Evolutionary conservation across 2,113 vertebrate genomes (phyloP), one percentile per base, ranked within the genome.

Genomic region (Hassar affinis): DNA sequence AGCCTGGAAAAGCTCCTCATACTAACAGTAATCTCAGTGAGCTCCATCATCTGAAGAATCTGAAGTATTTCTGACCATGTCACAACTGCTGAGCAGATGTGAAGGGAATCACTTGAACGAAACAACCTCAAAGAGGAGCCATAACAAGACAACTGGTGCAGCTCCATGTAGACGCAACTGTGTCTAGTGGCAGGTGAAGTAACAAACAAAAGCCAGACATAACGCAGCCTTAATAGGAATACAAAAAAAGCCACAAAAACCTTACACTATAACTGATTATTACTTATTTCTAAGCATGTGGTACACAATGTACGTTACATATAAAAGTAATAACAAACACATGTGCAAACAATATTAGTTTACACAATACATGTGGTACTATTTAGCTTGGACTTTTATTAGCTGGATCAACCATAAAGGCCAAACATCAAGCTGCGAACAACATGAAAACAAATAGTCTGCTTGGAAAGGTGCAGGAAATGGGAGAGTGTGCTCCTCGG

Each of bases 51-150:
- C 14, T 15, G 38, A 49, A 64, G 76, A 85, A 89, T 82, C 66
- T 51, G 6, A 83, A 78, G 45, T 42, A 82, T 79, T 87, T 87
- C 7, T 84, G 52, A 77, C 30, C 47, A 11, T 79, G 30, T 49
- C 38, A 66, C 88, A 90, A 91, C 87, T 92, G 92, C 72, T 35
- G 30, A 80, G 85, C 93, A 93, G 91, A 93, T 92, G 92, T 91
- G 64, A 80, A 83, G 83, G 56, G 62, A 79, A 82, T 61, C 10
- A 42, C 81, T 81, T 81, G 82, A 78, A 91, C 89, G 85, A 85
- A 87, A 75, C 56, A 56, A 30, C 35, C 49, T 84, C 20, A 69
- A 52, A 66, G 35, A 49, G 47, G n/a, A 74, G 61, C 45, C 49
- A 35, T 82, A 56, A 33, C 81, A 83, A 79, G 61, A 38, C 57